Conservation (phyloP, 2,888 invertebrate species). For the Sinodicranocentrus sp. region DNA sequence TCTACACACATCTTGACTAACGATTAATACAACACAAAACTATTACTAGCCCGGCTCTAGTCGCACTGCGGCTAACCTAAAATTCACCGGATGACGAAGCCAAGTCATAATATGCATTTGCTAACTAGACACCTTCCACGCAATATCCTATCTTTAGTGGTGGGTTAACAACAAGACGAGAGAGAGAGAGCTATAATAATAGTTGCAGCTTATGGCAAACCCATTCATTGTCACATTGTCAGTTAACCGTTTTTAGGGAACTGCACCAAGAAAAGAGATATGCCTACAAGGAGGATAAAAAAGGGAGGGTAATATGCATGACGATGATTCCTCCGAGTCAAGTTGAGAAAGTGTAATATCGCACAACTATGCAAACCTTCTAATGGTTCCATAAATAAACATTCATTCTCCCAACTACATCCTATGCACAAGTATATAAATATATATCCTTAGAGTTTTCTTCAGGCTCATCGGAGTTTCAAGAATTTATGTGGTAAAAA, state of each 20-base stretch:
- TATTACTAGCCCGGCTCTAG: constrained; percentile 27
- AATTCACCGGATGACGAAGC: background rate
- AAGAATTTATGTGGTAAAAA: constrained; percentile 20
- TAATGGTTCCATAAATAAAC: constrained; percentile 73
- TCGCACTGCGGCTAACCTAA: constrained; percentile 17
- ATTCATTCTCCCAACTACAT: constrained; percentile 53
- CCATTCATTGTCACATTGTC: constrained; percentile 38
- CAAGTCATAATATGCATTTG: background rate
- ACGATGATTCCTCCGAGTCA: constrained; percentile 38
- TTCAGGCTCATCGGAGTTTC: constrained; percentile 10
- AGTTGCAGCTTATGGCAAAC: constrained; percentile 20
- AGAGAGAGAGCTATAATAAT: constrained; percentile 1
- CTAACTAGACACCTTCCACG: constrained; percentile 20
- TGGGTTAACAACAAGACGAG: background rate
- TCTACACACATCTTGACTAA: constrained; percentile 19
- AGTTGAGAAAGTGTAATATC: constrained; percentile 21
- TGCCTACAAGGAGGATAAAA: background rate
- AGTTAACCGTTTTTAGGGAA: constrained; percentile 21
- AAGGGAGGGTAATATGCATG: constrained; percentile 9
- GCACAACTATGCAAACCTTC: constrained; percentile 35
- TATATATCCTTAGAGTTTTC: background rate
- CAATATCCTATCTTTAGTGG: too few species aligned
- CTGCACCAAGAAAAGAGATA: constrained; percentile 1
- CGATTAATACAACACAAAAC: constrained; percentile 31
- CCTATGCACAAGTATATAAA: background rate